Evolutionary conservation across 2,113 vertebrate genomes (phyloP).

Genomic region (chimpanzee (Pan troglodytes)): NHGRI_mPanTro3-v2.1_pri NC_072401.2:32123501-32124000

Average conservation of each 20-base stretch:
- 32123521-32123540: neutral
- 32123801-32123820: neutral
- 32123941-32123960: neutral
- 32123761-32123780: neutral
- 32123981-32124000: neutral
- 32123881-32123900: neutral
- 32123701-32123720: neutral
- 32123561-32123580: neutral
- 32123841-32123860: neutral
- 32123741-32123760: neutral
- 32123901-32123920: neutral
- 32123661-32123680: neutral
- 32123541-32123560: neutral
- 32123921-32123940: neutral
- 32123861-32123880: neutral
- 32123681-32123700: neutral
- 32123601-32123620: neutral
- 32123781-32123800: neutral
- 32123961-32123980: neutral
- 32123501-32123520: too few species aligned
- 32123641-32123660: conserved; percentile 17
- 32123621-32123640: neutral
- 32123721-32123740: neutral
- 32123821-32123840: neutral
- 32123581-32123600: neutral